Evolutionary conservation across 2,888 invertebrate genomes (phyloP), one percentile per base, ranked within the genome.

Genomic region (Lithophane semibrunnea): DNA sequence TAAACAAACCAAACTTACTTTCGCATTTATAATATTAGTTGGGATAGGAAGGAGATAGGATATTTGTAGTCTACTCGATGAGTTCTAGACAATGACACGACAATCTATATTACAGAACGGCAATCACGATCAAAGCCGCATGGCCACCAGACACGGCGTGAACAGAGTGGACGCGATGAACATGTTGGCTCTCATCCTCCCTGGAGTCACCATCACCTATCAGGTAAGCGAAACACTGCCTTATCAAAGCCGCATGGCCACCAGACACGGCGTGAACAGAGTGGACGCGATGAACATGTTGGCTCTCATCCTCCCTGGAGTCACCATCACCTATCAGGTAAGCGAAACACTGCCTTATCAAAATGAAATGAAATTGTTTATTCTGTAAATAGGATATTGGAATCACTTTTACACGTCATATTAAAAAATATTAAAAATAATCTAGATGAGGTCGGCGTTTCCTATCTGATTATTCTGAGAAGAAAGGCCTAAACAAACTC

Each of bases 161-260:
- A 95, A 97, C 54, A 97, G 98, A 83, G 97, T 98, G 0, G 98
- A 99, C 91, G 98, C 97, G 5, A 97, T 99, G 95, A 98, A 98
- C 92, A 98, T 99, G 98, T 90, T 99, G 73, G 97, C 97, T 49
- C 96, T 98, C 88, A 96, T 99, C 13, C 94, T 99, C 56, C 99
- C 99, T 0, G 99, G 99, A 52, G 97, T 98, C 7, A 97, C 98
- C 5, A 97, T 99, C 77, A 98, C 98, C 0, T 99, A 99, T 92
- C 98, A 99, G 94, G 97, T 97, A 82, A 64, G 16, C 1, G 18
- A 74, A 47, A 29, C 18, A 61, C 16, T 18, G 42, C 44, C 42
- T 12, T 29, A 29, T 1, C 29, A 29, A 29, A 29, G n/a, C n/a
- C n/a, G n/a, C 42, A 94, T 97, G 79, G 98, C 97, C 0, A 96